A percentile compares a stretch with the other conserved stretches of the same genome.
phyloP scores from a whole-genome alignment of 2,888 invertebrate species.

The Apeira syringaria region DNA sequence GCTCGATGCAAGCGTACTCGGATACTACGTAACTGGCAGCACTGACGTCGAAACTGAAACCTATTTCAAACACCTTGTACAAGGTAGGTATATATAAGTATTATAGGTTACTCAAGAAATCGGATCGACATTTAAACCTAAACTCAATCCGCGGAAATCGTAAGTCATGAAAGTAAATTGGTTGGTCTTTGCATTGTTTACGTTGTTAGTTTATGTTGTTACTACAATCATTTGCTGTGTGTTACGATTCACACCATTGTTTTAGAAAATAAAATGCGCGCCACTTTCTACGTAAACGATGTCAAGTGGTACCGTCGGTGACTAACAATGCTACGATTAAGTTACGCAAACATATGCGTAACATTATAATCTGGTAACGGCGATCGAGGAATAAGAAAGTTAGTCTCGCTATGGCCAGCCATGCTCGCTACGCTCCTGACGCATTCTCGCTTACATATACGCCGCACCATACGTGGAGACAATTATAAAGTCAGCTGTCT shows the following conservation, averaged over 20 bases:
- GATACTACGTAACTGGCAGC: neutral
- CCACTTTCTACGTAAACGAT: constrained; percentile 40
- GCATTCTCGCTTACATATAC: no score
- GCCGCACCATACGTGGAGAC: no score
- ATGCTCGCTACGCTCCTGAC: no score
- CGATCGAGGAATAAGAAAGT: constrained; percentile 14
- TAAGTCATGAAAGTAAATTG: constrained; percentile 1
- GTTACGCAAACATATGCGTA: constrained; percentile 8
- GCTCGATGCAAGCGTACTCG: neutral
- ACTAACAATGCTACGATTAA: constrained; percentile 16
- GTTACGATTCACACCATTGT: constrained; percentile 36
- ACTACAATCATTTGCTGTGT: constrained; percentile 3
- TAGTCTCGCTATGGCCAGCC: neutral
- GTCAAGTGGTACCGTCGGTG: constrained; percentile 23
- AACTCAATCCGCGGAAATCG: constrained; percentile 1
- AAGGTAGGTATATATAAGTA: no score
- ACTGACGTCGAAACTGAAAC: neutral
- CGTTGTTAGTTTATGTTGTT: constrained; percentile 4
- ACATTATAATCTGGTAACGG: constrained; percentile 3
- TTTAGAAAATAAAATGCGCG: constrained; percentile 40
- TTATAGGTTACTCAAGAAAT: constrained; percentile 1
- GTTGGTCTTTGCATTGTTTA: constrained; percentile 8
- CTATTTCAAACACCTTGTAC: neutral
- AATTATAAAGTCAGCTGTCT: no score
- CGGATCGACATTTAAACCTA: neutral